Evolutionary conservation across 2,113 vertebrate species (phyloP).

Genomic region (Rhinoderma darwinii): DNA sequence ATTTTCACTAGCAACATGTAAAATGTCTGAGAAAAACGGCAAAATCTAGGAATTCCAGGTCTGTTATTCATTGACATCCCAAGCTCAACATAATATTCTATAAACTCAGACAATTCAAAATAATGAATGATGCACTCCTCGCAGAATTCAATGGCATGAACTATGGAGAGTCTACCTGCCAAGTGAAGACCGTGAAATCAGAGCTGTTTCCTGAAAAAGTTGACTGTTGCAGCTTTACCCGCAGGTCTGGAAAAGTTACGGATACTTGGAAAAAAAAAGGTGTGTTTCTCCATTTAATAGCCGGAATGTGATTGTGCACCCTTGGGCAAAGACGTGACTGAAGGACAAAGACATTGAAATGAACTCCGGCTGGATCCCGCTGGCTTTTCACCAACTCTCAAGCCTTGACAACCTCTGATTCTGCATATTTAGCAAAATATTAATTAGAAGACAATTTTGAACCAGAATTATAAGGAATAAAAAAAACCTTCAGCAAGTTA

Average conservation of each 20-base stretch:
- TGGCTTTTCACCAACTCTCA: conserved; percentile 7
- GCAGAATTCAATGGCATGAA: conserved; percentile 35
- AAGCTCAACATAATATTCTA: background rate
- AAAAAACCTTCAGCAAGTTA: background rate
- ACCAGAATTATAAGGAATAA: background rate
- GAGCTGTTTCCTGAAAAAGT: conserved; percentile 50
- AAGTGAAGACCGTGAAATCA: background rate
- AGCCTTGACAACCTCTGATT: background rate
- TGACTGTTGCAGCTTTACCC: conserved; percentile 51
- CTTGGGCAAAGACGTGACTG: conserved; percentile 66
- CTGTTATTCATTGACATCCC: background rate
- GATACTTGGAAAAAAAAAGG: conserved; percentile 64
- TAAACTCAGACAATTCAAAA: background rate
- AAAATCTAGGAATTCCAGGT: background rate
- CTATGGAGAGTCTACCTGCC: conserved; percentile 45
- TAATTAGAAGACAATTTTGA: conserved; percentile 5
- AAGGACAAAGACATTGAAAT: conserved; percentile 62
- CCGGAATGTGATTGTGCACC: conserved; percentile 40
- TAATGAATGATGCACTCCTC: background rate
- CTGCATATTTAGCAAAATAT: conserved; percentile 25
- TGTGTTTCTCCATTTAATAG: conserved; percentile 58
- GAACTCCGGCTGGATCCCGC: conserved; percentile 56
- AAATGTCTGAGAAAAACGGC: background rate
- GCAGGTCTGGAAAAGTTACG: conserved; percentile 61
- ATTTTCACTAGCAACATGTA: background rate